Conservation (phyloP, 1,140 invertebrate genomes). For the Phymorhynchus buccinoides region DNA sequence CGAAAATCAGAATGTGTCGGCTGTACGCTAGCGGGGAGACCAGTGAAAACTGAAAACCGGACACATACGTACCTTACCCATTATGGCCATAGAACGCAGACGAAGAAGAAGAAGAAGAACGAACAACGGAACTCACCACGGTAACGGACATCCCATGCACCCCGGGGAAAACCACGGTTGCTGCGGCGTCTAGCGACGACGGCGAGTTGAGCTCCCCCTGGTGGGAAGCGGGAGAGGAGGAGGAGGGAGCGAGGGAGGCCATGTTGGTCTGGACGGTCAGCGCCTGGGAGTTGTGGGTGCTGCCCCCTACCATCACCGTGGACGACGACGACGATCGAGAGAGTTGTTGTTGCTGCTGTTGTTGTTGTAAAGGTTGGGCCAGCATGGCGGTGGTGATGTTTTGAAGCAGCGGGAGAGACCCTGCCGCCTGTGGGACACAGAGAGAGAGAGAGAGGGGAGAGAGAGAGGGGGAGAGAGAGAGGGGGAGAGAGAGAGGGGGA, state of each 20-base stretch:
- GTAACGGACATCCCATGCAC: slow-evolving; percentile 5
- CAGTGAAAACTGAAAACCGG: too few species aligned
- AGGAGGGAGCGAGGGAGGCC: neutral
- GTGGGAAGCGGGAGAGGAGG: neutral
- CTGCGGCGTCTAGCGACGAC: neutral
- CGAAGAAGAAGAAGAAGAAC: too few species aligned
- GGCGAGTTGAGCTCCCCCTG: slow-evolving; percentile 26
- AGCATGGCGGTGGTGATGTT: slow-evolving; percentile 17
- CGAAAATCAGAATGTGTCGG: too few species aligned
- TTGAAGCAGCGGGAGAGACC: slow-evolving; percentile 32
- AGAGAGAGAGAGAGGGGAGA: too few species aligned
- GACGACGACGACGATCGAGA: slow-evolving; percentile 25
- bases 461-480: too few species aligned
- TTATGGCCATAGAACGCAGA: too few species aligned
- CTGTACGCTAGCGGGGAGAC: too few species aligned
- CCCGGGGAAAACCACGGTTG: neutral
- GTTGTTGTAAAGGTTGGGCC: slow-evolving; percentile 48
- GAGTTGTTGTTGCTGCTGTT: slow-evolving; percentile 39
- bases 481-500: too few species aligned
- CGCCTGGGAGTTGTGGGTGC: neutral
- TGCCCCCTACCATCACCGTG: slow-evolving; percentile 3
- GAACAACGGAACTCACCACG: slow-evolving; percentile 35
- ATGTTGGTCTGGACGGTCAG: slow-evolving; percentile 30
- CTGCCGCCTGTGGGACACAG: slow-evolving; percentile 39
- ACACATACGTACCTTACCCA: too few species aligned